Evolutionary conservation across 2,113 vertebrate species (phyloP).

Genomic region (Aspidoscelis tigris): DNA sequence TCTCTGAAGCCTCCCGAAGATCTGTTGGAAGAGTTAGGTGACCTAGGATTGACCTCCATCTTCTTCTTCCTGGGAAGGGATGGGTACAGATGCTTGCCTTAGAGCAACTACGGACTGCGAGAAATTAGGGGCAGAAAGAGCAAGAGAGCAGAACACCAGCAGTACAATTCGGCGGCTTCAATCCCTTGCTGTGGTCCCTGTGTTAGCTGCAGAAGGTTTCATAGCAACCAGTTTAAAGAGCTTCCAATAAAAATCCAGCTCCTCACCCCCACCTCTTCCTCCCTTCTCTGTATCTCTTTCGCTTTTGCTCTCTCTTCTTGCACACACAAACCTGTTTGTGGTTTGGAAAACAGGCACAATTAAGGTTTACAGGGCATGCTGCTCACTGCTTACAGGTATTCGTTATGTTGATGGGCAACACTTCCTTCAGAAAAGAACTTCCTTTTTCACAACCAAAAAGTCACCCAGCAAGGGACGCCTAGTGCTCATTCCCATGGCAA

Average conservation of each 20-base stretch:
- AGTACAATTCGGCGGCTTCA: conserved; percentile 66
- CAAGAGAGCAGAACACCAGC: conserved; percentile 60
- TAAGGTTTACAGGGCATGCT: neutral
- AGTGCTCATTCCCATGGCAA: no score
- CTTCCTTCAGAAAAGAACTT: neutral
- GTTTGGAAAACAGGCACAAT: conserved; percentile 14
- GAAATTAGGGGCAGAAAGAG: conserved; percentile 12
- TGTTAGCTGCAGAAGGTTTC: conserved; percentile 74
- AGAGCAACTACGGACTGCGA: conserved; percentile 67
- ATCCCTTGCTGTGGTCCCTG: conserved; percentile 66
- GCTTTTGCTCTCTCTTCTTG: conserved; percentile 48
- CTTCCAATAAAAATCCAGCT: conserved; percentile 81
- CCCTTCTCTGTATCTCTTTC: conserved; percentile 63
- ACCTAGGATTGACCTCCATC: conserved; percentile 76
- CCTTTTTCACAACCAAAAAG: neutral
- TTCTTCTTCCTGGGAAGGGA: conserved; percentile 50
- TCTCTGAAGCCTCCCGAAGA: conserved; percentile 72
- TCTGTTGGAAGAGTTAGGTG: conserved; percentile 55
- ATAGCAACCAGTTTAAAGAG: conserved; percentile 80
- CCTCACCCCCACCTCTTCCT: conserved; percentile 53
- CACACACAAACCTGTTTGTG: conserved; percentile 51
- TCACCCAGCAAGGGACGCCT: neutral
- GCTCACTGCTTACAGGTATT: no score
- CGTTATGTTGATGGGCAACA: neutral
- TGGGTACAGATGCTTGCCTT: conserved; percentile 62